Base-by-base conservation (phyloP, 2,888 invertebrate genomes). In the Petrolisthes manimaculis region DNA sequence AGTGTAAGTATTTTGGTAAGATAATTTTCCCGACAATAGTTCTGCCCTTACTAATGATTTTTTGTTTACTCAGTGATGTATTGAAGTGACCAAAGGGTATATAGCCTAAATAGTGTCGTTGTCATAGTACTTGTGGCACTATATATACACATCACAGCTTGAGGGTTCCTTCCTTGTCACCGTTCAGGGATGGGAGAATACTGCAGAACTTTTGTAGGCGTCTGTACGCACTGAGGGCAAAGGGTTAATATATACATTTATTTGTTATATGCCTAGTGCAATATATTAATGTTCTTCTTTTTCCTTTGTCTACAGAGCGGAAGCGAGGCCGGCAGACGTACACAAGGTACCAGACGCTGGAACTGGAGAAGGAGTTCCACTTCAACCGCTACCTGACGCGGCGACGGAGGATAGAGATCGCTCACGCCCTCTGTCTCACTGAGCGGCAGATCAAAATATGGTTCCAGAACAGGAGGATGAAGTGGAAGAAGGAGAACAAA, bases 351-450 rank as follows among this genome's bases (percentile, higher is more conserved):
- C 93, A 93, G 90, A 93, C 93, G 55, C 91, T 93, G 91, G 93
- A 93, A 89, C 91, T 93, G 92, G 94, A 94, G 92, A 94, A 94
- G 91, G 94, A 94, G 92, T 99, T 99, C 94, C 98, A 98, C 93
- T 98, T 97, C 95, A 99, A 98, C 95, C 95, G 97, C 93, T 99
- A 99, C 94, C 95, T 99, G 93, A 98, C 98, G 90, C 95, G 99
- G 92, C 95, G 98, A 93, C 95, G 98, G 94, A 95, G 99, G 93
- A 98, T 99, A 94, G 99, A 99, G 94, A 98, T 99, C 93, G 98
- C 99, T 79, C 98, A 99, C 94, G 97, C 97, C 92, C 95, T 99
- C 93, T 97, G 97, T 93, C 95, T 99, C 92, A 97, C 97, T 90
- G 97, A 97, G 93, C 94, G 97, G 92, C 97, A 97, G 94, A 97